These are phyloP conservation scores for Clunio marinus DNA, from an alignment of 2,888 invertebrate genomes.

Conservation along the genomic window DNA sequence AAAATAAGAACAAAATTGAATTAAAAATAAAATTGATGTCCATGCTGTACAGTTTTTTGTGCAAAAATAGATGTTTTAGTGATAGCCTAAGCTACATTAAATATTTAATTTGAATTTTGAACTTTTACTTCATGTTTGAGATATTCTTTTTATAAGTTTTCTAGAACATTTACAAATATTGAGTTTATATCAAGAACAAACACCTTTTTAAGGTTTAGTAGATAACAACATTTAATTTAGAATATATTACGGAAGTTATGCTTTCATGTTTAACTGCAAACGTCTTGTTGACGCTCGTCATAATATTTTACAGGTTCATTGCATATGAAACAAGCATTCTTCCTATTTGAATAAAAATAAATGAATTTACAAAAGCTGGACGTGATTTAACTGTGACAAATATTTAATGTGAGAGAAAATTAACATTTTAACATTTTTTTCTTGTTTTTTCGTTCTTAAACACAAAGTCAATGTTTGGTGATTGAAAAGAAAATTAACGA, in stretches of 20 bases:
- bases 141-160: too few species aligned
- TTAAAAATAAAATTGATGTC: too few species aligned
- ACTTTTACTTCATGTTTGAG: background rate
- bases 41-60: constrained; percentile 6
- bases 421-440: too few species aligned
- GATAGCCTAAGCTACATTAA: too few species aligned
- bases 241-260: background rate
- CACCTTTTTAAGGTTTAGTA: background rate
- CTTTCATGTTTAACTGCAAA: background rate
- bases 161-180: background rate
- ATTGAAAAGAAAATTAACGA: too few species aligned
- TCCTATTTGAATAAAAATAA: background rate
- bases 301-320: too few species aligned
- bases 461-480: background rate
- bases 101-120: background rate
- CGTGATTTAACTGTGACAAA: too few species aligned
- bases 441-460: background rate
- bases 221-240: background rate
- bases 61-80: constrained; percentile 10
- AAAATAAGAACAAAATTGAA: background rate
- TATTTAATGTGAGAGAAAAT: too few species aligned
- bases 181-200: background rate
- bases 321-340: too few species aligned
- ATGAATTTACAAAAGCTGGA: background rate
- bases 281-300: too few species aligned